Base-by-base conservation (phyloP, 2,888 invertebrate genomes). In the Seladonia tumulorum region DNA sequence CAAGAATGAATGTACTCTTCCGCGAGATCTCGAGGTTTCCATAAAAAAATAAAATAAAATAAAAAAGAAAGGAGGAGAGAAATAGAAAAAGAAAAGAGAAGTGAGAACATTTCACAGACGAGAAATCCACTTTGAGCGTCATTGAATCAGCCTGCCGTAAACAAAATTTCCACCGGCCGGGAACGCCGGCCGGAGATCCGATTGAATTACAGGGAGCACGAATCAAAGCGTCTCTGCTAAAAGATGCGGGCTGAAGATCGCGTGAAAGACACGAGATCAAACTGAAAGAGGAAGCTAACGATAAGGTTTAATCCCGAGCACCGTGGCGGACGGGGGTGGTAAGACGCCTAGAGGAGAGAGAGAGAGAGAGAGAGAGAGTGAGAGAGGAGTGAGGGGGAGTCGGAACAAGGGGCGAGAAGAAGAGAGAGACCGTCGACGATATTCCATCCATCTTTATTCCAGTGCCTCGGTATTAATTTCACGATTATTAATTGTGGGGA, bases 401-500 rank as follows among this genome's bases (percentile, higher is more conserved):
- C 0, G 53, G n/a, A 53, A 53, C 53, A 53, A 53, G 53, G 53
- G 53, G 22, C 10, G 53, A 53, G 53, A 53, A 53, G 53, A 53
- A 53, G 53, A 53, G 53, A 53, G 53, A n/a, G 53, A 53, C 22
- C 10, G n/a, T 1, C 22, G 10, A 53, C 53, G 22, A 53, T 53
- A 53, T n/a, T 70, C 78, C 57, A 85, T 86, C 72, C 76, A 79
- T 87, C 86, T 86, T 87, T 88, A 88, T 87, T 79, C 76, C 82
- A 47, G 82, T 79, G 75, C 75, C 80, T 80, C 45, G 82, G 87
- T 89, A 90, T 91, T 91, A 91, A 91, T 91, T 88, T 82, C 88
- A 80, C 87, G 83, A 91, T 89, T 90, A 91, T 91, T 91, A 89
- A 91, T 91, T 88, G 87, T 79, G 82, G 82, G 74, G 84, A 89